A percentile compares a stretch with the other conserved stretches of the same genome.
Conservation (phyloP, 37 sponge, comb jelly and placozoan genomes). For the Cladorhizidae sp. region DNA sequence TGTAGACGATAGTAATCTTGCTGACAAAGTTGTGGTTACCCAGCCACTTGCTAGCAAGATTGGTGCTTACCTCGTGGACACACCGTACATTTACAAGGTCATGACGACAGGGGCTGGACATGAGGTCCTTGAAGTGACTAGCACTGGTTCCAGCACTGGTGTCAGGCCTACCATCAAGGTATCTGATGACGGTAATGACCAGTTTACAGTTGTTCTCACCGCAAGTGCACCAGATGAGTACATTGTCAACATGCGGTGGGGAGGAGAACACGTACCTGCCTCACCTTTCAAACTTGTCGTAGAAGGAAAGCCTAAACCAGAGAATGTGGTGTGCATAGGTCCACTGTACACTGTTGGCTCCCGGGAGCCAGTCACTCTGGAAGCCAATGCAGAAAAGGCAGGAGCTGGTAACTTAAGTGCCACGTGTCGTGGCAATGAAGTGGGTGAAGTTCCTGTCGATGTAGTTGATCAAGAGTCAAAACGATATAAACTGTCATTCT, state of each 20-base stretch:
- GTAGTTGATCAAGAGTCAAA: slow-evolving; percentile 7
- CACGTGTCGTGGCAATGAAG: slow-evolving; percentile 46
- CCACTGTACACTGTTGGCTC: slow-evolving; percentile 47
- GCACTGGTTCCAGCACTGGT: slow-evolving; percentile 40
- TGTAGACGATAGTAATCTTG: slow-evolving; percentile 39
- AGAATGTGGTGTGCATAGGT: slow-evolving; percentile 30
- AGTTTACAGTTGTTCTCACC: slow-evolving; percentile 40
- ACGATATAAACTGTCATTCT: slow-evolving; percentile 30
- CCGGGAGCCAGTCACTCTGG: slow-evolving; percentile 21
- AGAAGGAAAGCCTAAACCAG: slow-evolving; percentile 44
- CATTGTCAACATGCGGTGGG: slow-evolving; percentile 52
- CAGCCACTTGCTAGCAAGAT: slow-evolving; percentile 35
- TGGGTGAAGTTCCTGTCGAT: slow-evolving; percentile 41
- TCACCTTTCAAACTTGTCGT: slow-evolving; percentile 64
- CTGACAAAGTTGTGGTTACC: slow-evolving; percentile 46
- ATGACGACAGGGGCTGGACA: slow-evolving; percentile 46
- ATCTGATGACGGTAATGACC: slow-evolving; percentile 12
- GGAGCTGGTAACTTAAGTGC: slow-evolving; percentile 69
- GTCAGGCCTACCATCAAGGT: slow-evolving; percentile 27
- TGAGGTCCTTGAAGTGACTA: slow-evolving; percentile 21
- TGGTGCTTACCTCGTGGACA: slow-evolving; percentile 49
- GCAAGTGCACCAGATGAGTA: slow-evolving; percentile 48
- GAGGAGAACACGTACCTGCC: slow-evolving; percentile 60
- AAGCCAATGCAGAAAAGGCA: slow-evolving; percentile 47
- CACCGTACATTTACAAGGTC: slow-evolving; percentile 52